phyloP scores from a whole-genome alignment of 2,888 invertebrate species.

The Kryphioiulus occultus region DNA sequence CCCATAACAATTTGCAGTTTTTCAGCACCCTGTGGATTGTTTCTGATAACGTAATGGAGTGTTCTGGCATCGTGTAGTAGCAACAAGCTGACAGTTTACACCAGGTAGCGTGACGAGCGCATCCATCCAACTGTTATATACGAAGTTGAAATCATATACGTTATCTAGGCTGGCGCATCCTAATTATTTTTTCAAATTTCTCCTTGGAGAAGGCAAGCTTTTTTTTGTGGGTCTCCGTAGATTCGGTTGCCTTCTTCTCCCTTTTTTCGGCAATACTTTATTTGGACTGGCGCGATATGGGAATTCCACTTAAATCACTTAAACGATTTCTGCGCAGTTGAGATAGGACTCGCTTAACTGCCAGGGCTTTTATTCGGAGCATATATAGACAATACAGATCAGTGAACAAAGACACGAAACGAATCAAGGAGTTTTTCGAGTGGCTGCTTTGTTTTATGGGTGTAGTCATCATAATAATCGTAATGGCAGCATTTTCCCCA shows the following conservation, averaged over 20 bases:
- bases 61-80: not conserved
- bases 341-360: constrained; percentile 26
- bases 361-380: constrained; percentile 19
- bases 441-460: constrained; percentile 30
- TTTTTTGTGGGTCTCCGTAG: not conserved
- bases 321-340: constrained; percentile 35
- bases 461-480: constrained; percentile 35
- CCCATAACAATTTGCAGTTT: too few species aligned
- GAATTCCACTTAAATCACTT: constrained; percentile 35
- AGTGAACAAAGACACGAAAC: constrained; percentile 35
- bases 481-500: constrained; percentile 31
- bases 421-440: constrained; percentile 35
- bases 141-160: not conserved
- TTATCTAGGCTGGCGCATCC: constrained; percentile 2
- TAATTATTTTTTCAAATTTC: constrained; percentile 27
- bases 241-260: not conserved
- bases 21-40: too few species aligned
- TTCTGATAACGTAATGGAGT: not conserved
- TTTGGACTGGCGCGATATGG: constrained; percentile 28
- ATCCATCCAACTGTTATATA: not conserved
- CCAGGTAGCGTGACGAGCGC: not conserved
- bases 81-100: not conserved
- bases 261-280: constrained; percentile 19
- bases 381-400: constrained; percentile 30
- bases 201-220: not conserved